A percentile compares a stretch with the other conserved stretches of the same genome.
Evolutionary conservation across 2,888 invertebrate genomes (phyloP).

Genomic region (Sesamia inferens): DNA sequence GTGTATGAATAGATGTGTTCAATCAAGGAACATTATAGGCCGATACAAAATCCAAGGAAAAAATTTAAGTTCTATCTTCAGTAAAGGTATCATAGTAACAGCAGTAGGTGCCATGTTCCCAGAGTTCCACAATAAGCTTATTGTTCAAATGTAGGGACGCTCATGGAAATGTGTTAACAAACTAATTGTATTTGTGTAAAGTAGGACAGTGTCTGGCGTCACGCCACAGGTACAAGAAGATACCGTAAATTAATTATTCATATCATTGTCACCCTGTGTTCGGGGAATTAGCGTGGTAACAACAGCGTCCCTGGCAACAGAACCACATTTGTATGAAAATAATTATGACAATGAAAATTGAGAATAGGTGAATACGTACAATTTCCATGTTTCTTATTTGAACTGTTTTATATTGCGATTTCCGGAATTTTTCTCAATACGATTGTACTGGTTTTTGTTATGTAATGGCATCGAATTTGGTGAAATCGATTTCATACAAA

Average conservation of each 20-base stretch:
- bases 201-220: conserved; percentile 37
- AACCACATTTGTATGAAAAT: conserved; percentile 10
- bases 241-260: conserved; percentile 52
- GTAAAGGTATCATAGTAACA: conserved; percentile 6
- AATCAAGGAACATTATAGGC: neutral
- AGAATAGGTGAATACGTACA: neutral
- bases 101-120: neutral
- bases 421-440: neutral
- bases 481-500: no score
- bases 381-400: neutral
- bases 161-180: conserved; percentile 3
- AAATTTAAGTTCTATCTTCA: neutral
- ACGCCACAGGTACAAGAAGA: conserved; percentile 15
- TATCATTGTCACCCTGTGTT: conserved; percentile 25
- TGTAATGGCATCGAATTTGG: neutral
- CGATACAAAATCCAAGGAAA: neutral
- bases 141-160: neutral
- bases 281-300: conserved; percentile 9
- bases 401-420: conserved; percentile 7
- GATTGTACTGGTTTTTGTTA: neutral
- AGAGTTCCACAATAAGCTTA: conserved; percentile 4
- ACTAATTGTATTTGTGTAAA: conserved; percentile 24
- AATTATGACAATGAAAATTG: neutral
- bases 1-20: neutral
- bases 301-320: conserved; percentile 32